Conservation (phyloP, 2,113 vertebrate species). For the Pygoscelis antarcticus region DNA sequence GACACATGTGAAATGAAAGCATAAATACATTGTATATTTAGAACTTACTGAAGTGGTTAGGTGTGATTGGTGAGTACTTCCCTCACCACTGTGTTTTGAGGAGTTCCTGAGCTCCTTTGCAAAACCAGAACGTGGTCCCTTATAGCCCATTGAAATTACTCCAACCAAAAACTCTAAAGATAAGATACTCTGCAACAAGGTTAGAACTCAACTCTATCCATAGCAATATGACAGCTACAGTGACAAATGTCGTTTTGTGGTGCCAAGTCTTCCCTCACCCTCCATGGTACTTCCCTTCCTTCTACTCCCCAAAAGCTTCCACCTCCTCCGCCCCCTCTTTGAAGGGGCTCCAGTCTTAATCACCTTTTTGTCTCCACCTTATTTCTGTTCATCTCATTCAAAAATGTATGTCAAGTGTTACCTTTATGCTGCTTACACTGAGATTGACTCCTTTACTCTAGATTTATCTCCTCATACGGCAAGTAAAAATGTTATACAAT, state of each 20-base stretch:
- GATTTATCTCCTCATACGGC: background rate
- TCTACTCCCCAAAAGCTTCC: background rate
- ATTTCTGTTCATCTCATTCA: background rate
- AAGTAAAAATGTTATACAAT: background rate
- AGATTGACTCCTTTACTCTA: background rate
- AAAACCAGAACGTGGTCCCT: background rate
- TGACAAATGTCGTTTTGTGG: background rate
- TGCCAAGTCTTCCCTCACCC: background rate
- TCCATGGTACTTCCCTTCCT: background rate
- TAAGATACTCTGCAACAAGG: background rate
- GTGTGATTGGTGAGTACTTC: background rate
- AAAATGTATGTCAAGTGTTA: background rate
- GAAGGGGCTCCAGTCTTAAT: background rate
- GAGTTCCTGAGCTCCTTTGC: background rate
- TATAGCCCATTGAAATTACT: background rate
- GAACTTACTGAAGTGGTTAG: background rate
- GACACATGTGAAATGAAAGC: background rate
- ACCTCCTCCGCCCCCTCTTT: fast-evolving
- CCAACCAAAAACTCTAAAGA: background rate
- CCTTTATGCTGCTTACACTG: background rate
- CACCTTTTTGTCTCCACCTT: background rate
- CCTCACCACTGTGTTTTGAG: background rate
- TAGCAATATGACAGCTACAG: background rate
- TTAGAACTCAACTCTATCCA: background rate
- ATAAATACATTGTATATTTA: background rate